Base-by-base conservation (phyloP, 2,888 invertebrate species). In the Phaedon cochleariae region DNA sequence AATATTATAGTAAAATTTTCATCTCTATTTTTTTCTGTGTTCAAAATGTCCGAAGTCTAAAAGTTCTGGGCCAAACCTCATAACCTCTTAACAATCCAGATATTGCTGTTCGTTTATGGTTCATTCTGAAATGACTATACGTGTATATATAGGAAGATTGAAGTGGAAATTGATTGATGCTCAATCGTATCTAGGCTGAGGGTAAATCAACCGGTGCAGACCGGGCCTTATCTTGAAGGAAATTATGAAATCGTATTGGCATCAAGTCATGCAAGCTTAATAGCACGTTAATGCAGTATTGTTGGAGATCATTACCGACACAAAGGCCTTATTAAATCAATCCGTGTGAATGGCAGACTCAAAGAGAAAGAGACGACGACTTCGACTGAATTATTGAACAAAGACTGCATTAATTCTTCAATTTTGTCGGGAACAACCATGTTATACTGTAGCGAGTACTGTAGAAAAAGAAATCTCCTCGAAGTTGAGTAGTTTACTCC, bases 301-400 rank as follows among this genome's bases (percentile, higher is more conserved):
- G 41, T 41, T 41, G 12, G 41, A 57, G 57, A 17, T 46, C 57
- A 57, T 57, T 57, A 57, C 12, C 45, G 21, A 57, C 41, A 46
- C 57, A 57, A 57, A 57, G 57, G 37, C 41, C 41, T 2, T 41
- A 41, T 41, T 41, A 41, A 41, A 41, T 41, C 41, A 15, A 41
- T 15, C 15, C 41, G 41, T 41, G 41, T 41, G 15, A 41, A n/a
- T 41, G 41, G 26, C n/a, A n/a, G n/a, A n/a, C n/a, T 12, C 12
- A 34, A 15, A 41, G 41, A 2, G 41, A 41, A 15, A 41, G 6
- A 41, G 41, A 15, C 4, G 41, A n/a, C 41, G 41, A 15, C n/a
- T n/a, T 41, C 15, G 41, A 41, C n/a, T n/a, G 6, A n/a, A 41
- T 41, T 41, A 41, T 15, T 15, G 15, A 15, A 41, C 41, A 41